Conservation (phyloP, 2,888 invertebrate species). For the Drosophila niveifrons region DNA sequence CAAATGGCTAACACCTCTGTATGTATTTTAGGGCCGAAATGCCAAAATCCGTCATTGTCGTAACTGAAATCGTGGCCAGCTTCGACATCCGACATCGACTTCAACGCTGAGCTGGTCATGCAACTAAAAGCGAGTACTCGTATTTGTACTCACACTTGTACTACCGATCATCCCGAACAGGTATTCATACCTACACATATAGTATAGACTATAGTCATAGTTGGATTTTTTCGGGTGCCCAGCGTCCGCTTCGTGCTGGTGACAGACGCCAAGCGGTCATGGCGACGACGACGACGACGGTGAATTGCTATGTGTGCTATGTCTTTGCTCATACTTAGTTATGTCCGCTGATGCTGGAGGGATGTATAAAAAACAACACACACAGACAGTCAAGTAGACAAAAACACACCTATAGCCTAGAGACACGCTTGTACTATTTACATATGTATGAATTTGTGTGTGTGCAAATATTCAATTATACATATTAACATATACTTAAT, state of each 20-base stretch:
- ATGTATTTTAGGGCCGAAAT: constrained; percentile 71
- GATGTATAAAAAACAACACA: constrained; percentile 28
- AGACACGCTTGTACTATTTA: constrained; percentile 12
- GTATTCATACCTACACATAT: constrained; percentile 49
- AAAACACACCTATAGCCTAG: constrained; percentile 12
- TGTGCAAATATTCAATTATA: constrained; percentile 43
- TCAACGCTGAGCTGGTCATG: constrained; percentile 65
- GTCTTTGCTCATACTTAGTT: constrained; percentile 34
- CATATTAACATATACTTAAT: constrained; percentile 55
- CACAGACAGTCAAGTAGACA: not conserved
- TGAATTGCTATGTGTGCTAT: constrained; percentile 33
- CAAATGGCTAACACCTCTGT: constrained; percentile 68
- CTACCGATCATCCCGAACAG: constrained; percentile 74
- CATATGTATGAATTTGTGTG: constrained; percentile 7
- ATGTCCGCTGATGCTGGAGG: constrained; percentile 35
- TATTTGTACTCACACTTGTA: constrained; percentile 2
- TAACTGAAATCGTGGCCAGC: constrained; percentile 61
- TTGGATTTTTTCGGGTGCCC: constrained; percentile 68
- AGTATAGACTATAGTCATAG: constrained; percentile 10
- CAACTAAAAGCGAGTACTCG: constrained; percentile 45
- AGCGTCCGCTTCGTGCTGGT: constrained; percentile 73
- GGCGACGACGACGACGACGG: constrained; percentile 47
- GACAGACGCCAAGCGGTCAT: constrained; percentile 73
- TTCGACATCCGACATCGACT: constrained; percentile 22
- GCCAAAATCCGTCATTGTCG: constrained; percentile 75